Percentiles rank a stretch among this genome's conserved stretches.
Evolutionary conservation across 2,113 vertebrate species (phyloP).

Genomic region (Notechis scutatus): DNA sequence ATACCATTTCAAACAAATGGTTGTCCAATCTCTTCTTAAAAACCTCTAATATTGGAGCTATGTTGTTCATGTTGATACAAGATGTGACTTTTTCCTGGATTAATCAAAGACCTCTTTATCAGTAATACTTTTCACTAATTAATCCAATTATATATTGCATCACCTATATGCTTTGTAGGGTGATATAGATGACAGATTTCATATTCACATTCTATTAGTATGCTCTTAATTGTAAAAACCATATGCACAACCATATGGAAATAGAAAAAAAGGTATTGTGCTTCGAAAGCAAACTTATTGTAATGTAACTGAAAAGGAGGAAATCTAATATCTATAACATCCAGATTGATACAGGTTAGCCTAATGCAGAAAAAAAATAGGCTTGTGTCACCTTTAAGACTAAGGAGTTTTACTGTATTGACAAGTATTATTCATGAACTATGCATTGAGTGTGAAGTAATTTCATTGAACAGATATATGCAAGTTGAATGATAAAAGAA

Average conservation of each 20-base stretch:
- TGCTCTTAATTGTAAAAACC: neutral
- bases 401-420: neutral
- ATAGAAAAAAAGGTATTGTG: neutral
- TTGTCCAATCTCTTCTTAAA: too few species aligned
- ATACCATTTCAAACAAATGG: too few species aligned
- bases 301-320: neutral
- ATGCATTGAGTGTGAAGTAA: neutral
- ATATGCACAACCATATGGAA: neutral
- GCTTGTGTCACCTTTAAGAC: neutral
- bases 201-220: neutral
- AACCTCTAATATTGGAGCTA: too few species aligned
- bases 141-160: neutral
- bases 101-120: neutral
- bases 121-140: neutral
- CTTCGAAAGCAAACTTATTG: neutral
- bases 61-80: neutral
- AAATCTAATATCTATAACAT: neutral
- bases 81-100: neutral
- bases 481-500: neutral
- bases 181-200: neutral
- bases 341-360: neutral
- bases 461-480: neutral
- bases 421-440: neutral
- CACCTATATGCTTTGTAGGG: neutral
- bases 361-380: neutral